These are phyloP conservation scores for Naja naja DNA, from an alignment of 2,113 vertebrate genomes.

Conservation along the genomic window DNA sequence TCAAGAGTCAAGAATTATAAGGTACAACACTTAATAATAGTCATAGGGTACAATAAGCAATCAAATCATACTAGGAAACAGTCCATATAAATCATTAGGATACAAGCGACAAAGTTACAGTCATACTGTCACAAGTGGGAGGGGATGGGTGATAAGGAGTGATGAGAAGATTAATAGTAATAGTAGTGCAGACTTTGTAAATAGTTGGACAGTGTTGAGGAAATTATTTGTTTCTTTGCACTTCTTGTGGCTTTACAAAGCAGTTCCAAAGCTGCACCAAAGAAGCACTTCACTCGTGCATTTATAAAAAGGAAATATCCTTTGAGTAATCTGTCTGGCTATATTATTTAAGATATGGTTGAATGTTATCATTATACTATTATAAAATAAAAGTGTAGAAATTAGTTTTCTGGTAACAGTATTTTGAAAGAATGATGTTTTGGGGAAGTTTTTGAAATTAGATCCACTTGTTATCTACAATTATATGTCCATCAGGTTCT, in stretches of 20 bases:
- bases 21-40: too few species aligned
- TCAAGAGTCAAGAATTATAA: too few species aligned
- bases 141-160: too few species aligned
- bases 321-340: not conserved
- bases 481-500: not conserved
- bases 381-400: not conserved
- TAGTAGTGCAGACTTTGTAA: too few species aligned
- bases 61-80: too few species aligned
- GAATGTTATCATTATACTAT: not conserved
- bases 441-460: not conserved
- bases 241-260: not conserved
- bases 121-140: too few species aligned
- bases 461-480: not conserved
- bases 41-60: too few species aligned
- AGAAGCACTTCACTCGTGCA: not conserved
- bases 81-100: too few species aligned
- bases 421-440: not conserved
- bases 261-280: not conserved
- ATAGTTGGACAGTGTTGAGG: too few species aligned
- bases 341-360: not conserved
- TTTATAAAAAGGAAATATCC: not conserved
- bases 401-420: not conserved
- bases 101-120: too few species aligned
- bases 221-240: not conserved
- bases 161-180: too few species aligned